Base-by-base conservation (phyloP, 2,888 invertebrate species). In the Acanthosoma haemorrhoidale region DNA sequence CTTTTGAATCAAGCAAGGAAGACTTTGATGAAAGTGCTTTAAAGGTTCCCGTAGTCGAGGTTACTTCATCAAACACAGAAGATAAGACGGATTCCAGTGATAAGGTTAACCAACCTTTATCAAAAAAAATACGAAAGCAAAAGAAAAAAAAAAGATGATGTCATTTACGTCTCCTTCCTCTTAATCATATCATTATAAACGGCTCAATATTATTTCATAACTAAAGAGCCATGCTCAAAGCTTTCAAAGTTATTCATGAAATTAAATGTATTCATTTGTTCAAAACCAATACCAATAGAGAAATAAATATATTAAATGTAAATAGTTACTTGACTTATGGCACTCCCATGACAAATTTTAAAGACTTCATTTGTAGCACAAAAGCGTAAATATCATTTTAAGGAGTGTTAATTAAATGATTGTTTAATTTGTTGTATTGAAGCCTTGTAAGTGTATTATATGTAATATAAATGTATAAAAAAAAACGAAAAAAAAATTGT, bases 111-210 rank as follows among this genome's bases (percentile, higher is more conserved):
- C 60, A 58, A 16, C 34, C 43, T 2, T 36, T 58, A 6, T 68
- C 70, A 32, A 75, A 75, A 64, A 75, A 75, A 51, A 63, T 71
- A 9, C 71, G 72, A 57, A 75, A 75, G 61, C 75, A 75, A 60
- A 75, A 75, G 66, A 74, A 73, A 64, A 75, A 75, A 68, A 72
- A 73, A 58, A 74, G 75, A 72, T 75, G 75, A 75, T 75, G 74
- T 66, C 61, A 25, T 59, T 59, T 39, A 16, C n/a, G 51, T 51
- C 25, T 18, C 5, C 5, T 51, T 29, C 21, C 25, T 51, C 29
- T 51, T 25, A 21, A 25, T 32, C 67, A 41, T n/a, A n/a, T n/a
- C n/a, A n/a, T n/a, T n/a, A n/a, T n/a, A n/a, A n/a, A n/a, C n/a
- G n/a, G n/a, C n/a, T n/a, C n/a, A n/a, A n/a, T n/a, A n/a, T n/a